Conservation (phyloP, 2,113 vertebrate species). For the Alligator sinensis region DNA sequence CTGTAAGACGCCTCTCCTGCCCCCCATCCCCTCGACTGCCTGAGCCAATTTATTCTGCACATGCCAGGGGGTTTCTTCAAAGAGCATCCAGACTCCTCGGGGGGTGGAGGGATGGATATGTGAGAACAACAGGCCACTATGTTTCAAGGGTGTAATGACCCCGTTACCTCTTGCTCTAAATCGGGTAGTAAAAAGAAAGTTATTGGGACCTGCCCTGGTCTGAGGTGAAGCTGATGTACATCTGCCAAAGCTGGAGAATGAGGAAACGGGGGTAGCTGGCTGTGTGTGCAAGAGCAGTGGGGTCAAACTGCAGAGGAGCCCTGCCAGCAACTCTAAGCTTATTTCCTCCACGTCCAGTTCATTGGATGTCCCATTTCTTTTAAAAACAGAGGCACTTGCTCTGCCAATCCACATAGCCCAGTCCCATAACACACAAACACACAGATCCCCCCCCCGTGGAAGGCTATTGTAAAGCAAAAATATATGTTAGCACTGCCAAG, state of each 20-base stretch:
- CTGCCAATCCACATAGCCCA: not conserved
- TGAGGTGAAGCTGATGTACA: not conserved
- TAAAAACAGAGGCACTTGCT: conserved; percentile 37
- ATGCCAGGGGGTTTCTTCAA: not conserved
- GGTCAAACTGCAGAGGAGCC: not conserved
- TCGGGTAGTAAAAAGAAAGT: not conserved
- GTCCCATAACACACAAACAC: not conserved
- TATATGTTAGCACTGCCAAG: not conserved
- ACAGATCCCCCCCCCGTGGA: no score
- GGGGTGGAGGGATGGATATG: not conserved
- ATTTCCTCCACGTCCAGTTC: not conserved
- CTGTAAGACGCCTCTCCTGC: not conserved
- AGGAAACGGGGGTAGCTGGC: not conserved
- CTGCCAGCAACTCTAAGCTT: not conserved
- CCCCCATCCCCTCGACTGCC: not conserved
- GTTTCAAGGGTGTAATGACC: not conserved
- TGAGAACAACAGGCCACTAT: not conserved
- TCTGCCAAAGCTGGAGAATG: not conserved
- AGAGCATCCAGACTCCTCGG: fast-evolving
- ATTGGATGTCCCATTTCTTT: not conserved
- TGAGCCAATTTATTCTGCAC: not conserved
- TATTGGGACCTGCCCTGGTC: not conserved
- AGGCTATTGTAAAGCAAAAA: no score
- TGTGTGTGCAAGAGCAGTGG: not conserved
- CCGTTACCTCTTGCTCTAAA: fast-evolving